Evolutionary conservation across 2,888 invertebrate species (phyloP), one percentile per base, ranked within the genome.

Genomic region (Silvanus unidentatus): DNA sequence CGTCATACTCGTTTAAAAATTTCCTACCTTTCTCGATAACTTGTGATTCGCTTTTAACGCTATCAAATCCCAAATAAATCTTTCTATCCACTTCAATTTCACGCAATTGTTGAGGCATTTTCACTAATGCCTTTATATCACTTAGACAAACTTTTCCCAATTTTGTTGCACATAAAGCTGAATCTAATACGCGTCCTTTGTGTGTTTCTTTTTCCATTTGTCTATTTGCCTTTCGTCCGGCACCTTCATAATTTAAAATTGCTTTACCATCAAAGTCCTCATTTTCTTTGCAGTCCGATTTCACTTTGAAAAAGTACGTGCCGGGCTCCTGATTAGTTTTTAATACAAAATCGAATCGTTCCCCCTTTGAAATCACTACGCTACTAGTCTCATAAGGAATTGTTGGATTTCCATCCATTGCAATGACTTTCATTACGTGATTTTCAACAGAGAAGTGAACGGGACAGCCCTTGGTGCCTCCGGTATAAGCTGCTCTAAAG

Each of bases 281-380:
- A 16, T 72, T 71, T 41, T 75, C 76, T 48, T 78, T 77, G 47
- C 72, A 69, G 40, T 73, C 73, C 13, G 77, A 74, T 1, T 76
- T 77, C 12, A 79, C 78, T 57, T 73, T 76, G 44, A 88, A 75
- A 73, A 78, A 78, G 61, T 87, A 87, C 2, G 74, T 73, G 11
- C 75, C 76, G 1, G 73, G 64, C 16, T 69, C 67, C 60, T 75
- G 77, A 57, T 77, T 77, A 9, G 87, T 80, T 43, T 78, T 77
- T 43, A 90, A 56, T 42, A 89, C 75, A 56, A 89, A 83, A 68
- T 89, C 89, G 8, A 81, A 79, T 41, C 88, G 75, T 67, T 90
- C 89, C 2, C 88, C 89, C 71, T 81, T 78, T 2, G 78, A 76
- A 27, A 86, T 59, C 41, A 74, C 75, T 32, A 86, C 72, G 3